phyloP scores from a whole-genome alignment of 2,797 vertebrate species.

The Coregonus ussuriensis region DNA sequence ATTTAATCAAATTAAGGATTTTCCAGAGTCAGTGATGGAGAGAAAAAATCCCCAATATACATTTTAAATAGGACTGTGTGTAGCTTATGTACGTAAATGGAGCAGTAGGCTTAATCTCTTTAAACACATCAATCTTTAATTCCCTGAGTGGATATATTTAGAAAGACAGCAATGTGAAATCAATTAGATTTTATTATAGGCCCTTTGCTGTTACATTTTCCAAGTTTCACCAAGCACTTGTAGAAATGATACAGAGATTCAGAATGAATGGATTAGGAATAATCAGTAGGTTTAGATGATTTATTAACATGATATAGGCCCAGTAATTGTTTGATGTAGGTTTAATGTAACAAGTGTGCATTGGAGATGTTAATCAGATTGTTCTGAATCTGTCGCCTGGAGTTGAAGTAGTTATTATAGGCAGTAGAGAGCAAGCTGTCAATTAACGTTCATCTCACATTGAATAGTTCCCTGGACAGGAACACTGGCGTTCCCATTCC shows the following conservation, averaged over 20 bases:
- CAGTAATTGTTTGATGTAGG: neutral
- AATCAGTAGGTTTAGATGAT: neutral
- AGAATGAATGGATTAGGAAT: constrained; percentile 1
- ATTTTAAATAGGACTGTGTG: constrained; percentile 28
- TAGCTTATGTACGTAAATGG: constrained; percentile 43
- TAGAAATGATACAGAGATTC: constrained; percentile 13
- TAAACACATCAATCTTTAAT: constrained; percentile 48
- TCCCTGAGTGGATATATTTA: constrained; percentile 27
- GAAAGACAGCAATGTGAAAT: constrained; percentile 26
- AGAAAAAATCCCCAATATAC: constrained; percentile 11
- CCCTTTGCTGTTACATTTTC: constrained; percentile 13
- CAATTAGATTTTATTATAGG: constrained; percentile 24
- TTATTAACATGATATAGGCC: neutral
- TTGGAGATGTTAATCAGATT: neutral
- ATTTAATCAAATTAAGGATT: constrained; percentile 3
- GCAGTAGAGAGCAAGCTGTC: neutral
- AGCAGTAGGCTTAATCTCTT: constrained; percentile 47
- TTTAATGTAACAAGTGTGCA: neutral
- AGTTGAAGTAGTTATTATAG: neutral
- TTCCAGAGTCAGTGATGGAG: constrained; percentile 23
- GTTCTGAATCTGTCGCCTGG: neutral
- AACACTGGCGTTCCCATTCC: neutral
- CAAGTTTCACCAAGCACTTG: constrained; percentile 1
- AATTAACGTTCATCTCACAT: neutral
- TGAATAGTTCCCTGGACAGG: neutral